Percentiles rank a stretch among this genome's conserved stretches.
These are phyloP conservation scores for Zaprionus capensis DNA, from an alignment of 1,140 invertebrate species.

Conservation along the genomic window DNA sequence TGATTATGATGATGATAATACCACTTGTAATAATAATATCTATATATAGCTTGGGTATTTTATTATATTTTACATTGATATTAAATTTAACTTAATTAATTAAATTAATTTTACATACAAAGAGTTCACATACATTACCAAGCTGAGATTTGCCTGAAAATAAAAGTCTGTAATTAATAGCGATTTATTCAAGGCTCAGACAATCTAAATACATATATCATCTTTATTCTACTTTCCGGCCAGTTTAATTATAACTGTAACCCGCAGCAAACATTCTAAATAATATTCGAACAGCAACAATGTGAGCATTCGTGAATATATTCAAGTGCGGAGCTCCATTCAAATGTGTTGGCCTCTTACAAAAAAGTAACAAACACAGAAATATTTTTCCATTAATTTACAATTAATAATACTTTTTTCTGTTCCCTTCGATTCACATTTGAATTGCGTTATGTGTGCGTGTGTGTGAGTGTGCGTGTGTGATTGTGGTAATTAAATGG, in stretches of 20 bases:
- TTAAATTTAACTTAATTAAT: background rate
- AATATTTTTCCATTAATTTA: slow-evolving; percentile 69
- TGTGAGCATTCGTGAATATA: background rate
- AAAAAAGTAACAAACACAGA: slow-evolving; percentile 36
- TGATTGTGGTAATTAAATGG: slow-evolving; percentile 76
- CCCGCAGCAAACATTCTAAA: slow-evolving; percentile 16
- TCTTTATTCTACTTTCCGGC: background rate
- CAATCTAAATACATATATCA: background rate
- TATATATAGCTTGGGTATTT: no score
- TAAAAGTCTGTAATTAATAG: background rate
- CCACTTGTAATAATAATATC: no score
- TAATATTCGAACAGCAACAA: background rate
- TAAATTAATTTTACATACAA: background rate
- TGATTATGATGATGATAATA: no score
- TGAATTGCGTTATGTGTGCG: slow-evolving; percentile 43
- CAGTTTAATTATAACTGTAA: background rate
- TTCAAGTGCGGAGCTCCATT: slow-evolving; percentile 38
- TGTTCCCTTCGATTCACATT: slow-evolving; percentile 35
- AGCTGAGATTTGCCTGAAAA: no score
- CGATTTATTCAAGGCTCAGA: background rate
- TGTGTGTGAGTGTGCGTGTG: slow-evolving; percentile 33
- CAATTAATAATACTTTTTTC: slow-evolving; percentile 58
- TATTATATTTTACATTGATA: no score
- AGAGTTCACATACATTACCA: no score
- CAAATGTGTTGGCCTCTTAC: slow-evolving; percentile 53